Conservation (phyloP, 64 coral and sea anemone species). For the Porites lutea region DNA sequence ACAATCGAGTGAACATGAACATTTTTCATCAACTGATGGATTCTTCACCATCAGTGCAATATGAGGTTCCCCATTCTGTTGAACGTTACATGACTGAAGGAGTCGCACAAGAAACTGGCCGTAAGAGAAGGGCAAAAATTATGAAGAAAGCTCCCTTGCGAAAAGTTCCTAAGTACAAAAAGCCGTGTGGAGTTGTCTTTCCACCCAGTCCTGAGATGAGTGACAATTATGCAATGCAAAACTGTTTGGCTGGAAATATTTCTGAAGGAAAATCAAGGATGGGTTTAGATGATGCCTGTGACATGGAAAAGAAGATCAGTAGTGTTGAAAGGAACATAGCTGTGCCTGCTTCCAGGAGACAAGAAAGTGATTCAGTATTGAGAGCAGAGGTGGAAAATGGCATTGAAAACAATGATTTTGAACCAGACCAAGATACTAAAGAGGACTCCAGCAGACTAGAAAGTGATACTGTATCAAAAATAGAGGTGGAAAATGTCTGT, state of each 20-base stretch:
- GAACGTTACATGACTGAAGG: constrained; percentile 45
- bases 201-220: neutral
- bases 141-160: neutral
- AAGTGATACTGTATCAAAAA: neutral
- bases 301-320: neutral
- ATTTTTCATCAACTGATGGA: constrained; percentile 62
- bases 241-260: neutral
- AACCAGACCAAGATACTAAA: no score
- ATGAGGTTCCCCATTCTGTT: constrained; percentile 42
- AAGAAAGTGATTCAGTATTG: neutral
- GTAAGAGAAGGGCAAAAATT: neutral
- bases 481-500: neutral
- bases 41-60: neutral
- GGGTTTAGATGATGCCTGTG: neutral
- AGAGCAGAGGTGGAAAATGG: neutral
- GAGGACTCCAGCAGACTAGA: no score
- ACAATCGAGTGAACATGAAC: constrained; percentile 75
- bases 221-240: neutral
- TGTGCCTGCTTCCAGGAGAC: neutral
- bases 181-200: constrained; percentile 66
- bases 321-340: neutral
- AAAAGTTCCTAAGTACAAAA: constrained; percentile 32
- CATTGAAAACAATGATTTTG: no score
- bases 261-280: neutral
- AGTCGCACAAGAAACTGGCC: neutral